Evolutionary conservation across 2,797 vertebrate genomes (phyloP), one percentile per base, ranked within the genome.

Genomic region (Sebastes ruberrimus): DNA sequence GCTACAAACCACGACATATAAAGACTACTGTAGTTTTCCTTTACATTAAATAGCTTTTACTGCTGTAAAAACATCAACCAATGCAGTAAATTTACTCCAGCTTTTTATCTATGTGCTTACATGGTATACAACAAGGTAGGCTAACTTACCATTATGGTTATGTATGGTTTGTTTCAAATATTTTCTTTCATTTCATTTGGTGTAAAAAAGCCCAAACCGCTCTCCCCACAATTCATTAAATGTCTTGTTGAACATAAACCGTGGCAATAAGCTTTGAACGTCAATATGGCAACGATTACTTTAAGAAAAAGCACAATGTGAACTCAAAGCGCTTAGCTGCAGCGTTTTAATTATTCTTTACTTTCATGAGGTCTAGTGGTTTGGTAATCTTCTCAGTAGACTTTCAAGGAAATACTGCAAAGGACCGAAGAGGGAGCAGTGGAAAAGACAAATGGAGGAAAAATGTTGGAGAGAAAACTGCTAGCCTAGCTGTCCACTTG

Each of bases 331-430:
- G 2, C 83, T 89, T 35, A 67, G 65, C 75, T 80, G 71, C 30
- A 76, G 75, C 9, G 13, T 90, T 94, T 91, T 82, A 86, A 92
- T 94, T 84, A 87, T 81, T 86, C 76, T 67, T 74, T 65, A 57
- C 90, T 93, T 95, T 93, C 83, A 93, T 93, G 93, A 87, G 90
- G 88, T 93, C 78, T 88, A 10, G 89, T 64, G 91, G 91, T 90
- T 92, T 89, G 35, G 76, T 84, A 83, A 88, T 86, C 81, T 74
- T 87, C 38, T 82, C 38, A 84, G 63, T 8, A 33, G 33, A 78
- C 71, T 80, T 82, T 16, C 49, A 18, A 82, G 61, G 72, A 87
- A 81, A 86, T 42, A 55, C 35, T 42, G 72, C 11, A 33, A 82
- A 70, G 33, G 66, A 32, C 11, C 62, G n/a, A 78, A 69, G 49